Evolutionary conservation across 2,797 vertebrate genomes (phyloP).

Genomic region (Pristis pectinata): DNA sequence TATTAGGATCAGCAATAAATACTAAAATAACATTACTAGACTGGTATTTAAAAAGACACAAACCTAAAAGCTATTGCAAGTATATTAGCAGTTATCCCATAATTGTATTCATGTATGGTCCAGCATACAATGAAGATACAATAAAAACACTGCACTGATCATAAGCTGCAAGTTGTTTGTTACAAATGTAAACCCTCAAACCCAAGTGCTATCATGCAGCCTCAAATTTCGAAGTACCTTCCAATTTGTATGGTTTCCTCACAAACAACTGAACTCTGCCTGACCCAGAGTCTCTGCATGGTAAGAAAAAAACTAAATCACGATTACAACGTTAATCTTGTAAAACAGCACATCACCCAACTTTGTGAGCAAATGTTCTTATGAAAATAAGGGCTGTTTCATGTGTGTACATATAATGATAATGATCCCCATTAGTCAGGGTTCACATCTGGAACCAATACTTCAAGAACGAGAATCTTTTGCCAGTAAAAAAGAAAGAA

Average conservation of each 20-base stretch:
- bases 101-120: background rate
- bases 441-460: background rate
- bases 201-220: background rate
- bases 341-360: background rate
- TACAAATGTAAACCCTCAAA: background rate
- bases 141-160: background rate
- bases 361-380: background rate
- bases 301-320: background rate
- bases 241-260: background rate
- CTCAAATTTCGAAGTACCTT: background rate
- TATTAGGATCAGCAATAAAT: background rate
- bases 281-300: background rate
- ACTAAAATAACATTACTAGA: background rate
- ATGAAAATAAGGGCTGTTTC: background rate
- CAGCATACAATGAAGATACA: background rate
- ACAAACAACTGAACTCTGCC: background rate
- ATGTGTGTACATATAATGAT: background rate
- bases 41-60: background rate
- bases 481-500: background rate
- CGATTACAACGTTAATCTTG: constrained; percentile 10
- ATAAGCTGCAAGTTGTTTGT: background rate
- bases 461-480: background rate
- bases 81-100: background rate
- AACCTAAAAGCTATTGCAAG: background rate
- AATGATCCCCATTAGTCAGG: background rate